phyloP scores from a whole-genome alignment of 2,113 vertebrate species.

The Zosterops borbonicus region DNA sequence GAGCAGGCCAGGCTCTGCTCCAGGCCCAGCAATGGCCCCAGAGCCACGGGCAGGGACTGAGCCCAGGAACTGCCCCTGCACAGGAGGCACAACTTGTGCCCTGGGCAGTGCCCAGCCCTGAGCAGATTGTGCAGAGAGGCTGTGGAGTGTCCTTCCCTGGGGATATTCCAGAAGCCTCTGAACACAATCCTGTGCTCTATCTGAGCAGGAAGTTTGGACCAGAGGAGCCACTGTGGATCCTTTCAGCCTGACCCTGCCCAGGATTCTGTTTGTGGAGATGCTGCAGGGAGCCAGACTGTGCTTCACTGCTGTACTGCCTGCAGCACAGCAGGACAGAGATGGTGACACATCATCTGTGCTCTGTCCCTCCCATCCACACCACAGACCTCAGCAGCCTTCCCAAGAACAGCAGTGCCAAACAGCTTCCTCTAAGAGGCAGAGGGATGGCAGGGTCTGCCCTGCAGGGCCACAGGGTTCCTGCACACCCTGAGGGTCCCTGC shows the following conservation, averaged over 20 bases:
- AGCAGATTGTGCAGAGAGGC: no score
- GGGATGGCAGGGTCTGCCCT: accelerated
- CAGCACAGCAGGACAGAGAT: accelerated
- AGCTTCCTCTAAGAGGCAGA: neutral
- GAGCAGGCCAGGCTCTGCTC: neutral
- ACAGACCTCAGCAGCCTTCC: neutral
- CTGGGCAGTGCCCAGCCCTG: neutral
- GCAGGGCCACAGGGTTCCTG: neutral
- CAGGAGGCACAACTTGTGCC: neutral
- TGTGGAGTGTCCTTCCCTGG: neutral
- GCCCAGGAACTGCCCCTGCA: neutral
- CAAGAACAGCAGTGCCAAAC: accelerated
- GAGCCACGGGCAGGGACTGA: neutral
- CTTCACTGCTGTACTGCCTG: neutral
- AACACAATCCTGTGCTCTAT: no score
- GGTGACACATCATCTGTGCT: accelerated
- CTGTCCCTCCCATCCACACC: neutral
- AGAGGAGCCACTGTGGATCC: neutral
- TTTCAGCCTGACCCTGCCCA: neutral
- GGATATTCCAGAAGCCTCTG: accelerated
- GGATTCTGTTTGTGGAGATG: neutral
- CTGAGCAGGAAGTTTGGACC: neutral
- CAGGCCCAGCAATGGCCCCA: neutral
- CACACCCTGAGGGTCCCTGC: neutral
- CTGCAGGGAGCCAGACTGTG: neutral